Conservation (phyloP, 2,113 vertebrate species). For the Dicrurus megarhynchus region DNA sequence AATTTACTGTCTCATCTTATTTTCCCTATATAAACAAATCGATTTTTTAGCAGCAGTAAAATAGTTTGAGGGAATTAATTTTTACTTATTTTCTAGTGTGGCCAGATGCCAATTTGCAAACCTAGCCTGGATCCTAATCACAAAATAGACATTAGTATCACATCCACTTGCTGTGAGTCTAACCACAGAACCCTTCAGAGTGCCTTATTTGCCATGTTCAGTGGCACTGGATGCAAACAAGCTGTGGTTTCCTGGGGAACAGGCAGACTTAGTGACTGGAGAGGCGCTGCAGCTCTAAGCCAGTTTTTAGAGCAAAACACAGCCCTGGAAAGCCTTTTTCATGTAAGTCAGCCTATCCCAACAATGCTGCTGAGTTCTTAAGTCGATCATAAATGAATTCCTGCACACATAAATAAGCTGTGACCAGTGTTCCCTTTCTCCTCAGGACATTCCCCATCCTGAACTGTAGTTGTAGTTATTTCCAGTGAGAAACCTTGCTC, state of each 20-base stretch:
- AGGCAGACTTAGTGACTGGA: no score
- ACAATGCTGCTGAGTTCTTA: neutral
- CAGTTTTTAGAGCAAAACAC: neutral
- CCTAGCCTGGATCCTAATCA: neutral
- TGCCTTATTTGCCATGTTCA: neutral
- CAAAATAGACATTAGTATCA: neutral
- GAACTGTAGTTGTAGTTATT: neutral
- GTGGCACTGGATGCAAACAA: neutral
- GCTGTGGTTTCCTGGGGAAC: neutral
- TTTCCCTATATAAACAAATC: neutral
- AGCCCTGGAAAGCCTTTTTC: neutral
- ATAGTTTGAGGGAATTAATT: neutral
- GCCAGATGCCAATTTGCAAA: neutral
- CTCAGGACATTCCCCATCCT: neutral
- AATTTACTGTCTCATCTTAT: neutral
- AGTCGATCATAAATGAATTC: neutral
- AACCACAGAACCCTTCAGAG: neutral
- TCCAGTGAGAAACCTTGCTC: neutral
- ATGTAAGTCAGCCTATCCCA: neutral
- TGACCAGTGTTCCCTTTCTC: neutral
- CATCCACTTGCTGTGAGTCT: accelerated
- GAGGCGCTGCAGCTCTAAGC: accelerated
- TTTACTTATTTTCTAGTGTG: neutral
- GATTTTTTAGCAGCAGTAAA: neutral
- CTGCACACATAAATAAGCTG: neutral